Base-by-base conservation (phyloP, 2,888 invertebrate genomes). In the Calameuta filiformis region DNA sequence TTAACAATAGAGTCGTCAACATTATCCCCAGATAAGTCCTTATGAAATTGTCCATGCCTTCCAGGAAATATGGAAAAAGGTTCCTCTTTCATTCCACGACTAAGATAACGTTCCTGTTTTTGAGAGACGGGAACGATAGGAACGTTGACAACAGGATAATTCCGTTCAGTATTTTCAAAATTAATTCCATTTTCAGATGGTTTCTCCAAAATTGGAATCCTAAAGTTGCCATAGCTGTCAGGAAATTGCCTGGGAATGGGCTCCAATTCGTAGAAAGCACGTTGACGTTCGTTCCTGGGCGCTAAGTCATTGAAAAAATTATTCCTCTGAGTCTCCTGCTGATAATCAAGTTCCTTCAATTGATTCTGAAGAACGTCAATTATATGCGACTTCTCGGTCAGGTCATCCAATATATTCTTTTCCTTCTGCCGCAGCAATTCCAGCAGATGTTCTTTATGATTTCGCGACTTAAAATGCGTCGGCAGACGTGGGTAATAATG, bases 301-400 rank as follows among this genome's bases (percentile, higher is more conserved):
- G 71, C 31, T 31, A 71, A 71, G 4, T 33, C 71, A 3, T 71
- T 34, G 31, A 71, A 71, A 33, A 33, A 75, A 37, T 68, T 79
- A 75, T 82, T 80, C 76, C 84, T 83, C 15, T 77, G 79, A 33
- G 75, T 35, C 68, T 77, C 77, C 35, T 81, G 83, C 34, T 82
- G 80, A 69, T 80, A 79, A 69, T 77, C 80, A 56, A 84, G 75
- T 69, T 78, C 75, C 4, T 82, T 80, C 12, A 82, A 69, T 35
- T 79, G 82, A 11, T 83, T 84, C 35, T 82, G 80, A 73, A 87
- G 73, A 11, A 83, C 77, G 12, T 87, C 84, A 1, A 83, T 76
- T 56, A 86, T 76, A 31, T 77, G 81, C 12, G 82, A 81, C 69
- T 86, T 86, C 12, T 82, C 83, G 30, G 82, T 35, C 68, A 87